Base-by-base conservation (phyloP, 2,797 vertebrate genomes). In the Caiman crocodilus region DNA sequence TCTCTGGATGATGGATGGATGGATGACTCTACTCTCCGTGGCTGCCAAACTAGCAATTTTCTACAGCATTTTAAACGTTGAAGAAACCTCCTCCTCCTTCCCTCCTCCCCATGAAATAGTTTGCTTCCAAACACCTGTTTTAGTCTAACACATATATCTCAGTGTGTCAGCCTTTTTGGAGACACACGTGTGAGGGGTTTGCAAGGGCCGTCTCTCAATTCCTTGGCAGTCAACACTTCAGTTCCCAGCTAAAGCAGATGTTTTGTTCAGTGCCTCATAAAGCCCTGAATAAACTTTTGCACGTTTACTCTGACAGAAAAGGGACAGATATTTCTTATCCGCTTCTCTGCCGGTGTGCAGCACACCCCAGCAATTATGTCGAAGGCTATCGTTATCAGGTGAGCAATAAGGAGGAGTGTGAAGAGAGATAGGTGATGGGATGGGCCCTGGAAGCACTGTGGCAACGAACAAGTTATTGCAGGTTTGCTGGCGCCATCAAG, bases 401-500 rank as follows among this genome's bases (percentile, higher is more conserved):
- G 90, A 95, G 96, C 96, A 94, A 92, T 96, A 95, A 95, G 90
- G 94, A 96, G 95, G 94, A 94, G 94, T 95, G 90, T 84, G 96
- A 96, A 94, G 57, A 67, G 83, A 95, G 97, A 96, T 85, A 95
- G 88, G 81, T 55, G 92, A 35, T 82, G 97, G 97, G 97, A 94
- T 92, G 95, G 97, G 96, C 87, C 75, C 26, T 73, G 81, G 79
- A 64, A 88, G 89, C 94, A 59, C 94, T 74, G 96, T 90, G 96
- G 96, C 91, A 95, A 92, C 71, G 14, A 80, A 30, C 94, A 87
- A 88, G 95, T 97, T 96, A 96, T 97, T 97, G 97, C 96, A 92
- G 97, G 94, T 93, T 95, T 85, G 87, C 93, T 95, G 98, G 98
- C 98, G 98, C 98, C 98, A 21, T 92, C 5, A 6, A 94, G 98